These are phyloP conservation scores for Nysson spinosus DNA, from an alignment of 2,888 invertebrate species.

Conservation along the genomic window DNA sequence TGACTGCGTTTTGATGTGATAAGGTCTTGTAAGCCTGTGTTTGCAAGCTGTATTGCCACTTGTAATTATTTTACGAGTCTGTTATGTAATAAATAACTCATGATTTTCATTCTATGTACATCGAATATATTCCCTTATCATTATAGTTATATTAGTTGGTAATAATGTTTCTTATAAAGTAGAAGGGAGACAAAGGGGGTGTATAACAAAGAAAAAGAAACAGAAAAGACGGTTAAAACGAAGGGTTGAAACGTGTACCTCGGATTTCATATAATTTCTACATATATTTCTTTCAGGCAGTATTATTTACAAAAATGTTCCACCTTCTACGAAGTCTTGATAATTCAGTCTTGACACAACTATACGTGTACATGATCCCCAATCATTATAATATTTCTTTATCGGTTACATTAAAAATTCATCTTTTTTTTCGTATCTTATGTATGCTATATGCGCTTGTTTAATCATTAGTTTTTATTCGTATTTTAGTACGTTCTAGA, in stretches of 20 bases:
- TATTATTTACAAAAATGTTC: constrained; percentile 74
- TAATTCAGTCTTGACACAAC: constrained; percentile 74
- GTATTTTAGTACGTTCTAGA: background rate
- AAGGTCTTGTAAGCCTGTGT: constrained; percentile 35
- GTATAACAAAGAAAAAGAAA: no score
- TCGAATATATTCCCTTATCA: background rate
- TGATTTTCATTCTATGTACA: constrained; percentile 23
- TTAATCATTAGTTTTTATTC: background rate
- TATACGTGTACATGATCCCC: constrained; percentile 63
- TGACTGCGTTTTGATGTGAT: constrained; percentile 29
- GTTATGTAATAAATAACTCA: constrained; percentile 46
- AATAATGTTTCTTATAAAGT: background rate
- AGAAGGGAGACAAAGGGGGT: constrained; percentile 17
- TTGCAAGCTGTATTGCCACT: constrained; percentile 10
- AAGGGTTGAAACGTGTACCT: constrained; percentile 15
- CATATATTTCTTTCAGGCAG: constrained; percentile 69
- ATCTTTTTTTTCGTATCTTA: constrained; percentile 12
- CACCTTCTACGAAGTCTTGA: constrained; percentile 71
- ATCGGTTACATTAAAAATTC: constrained; percentile 44
- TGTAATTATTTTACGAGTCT: constrained; percentile 40
- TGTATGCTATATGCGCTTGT: constrained; percentile 16
- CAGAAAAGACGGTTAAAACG: constrained; percentile 24
- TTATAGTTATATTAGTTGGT: constrained; percentile 11
- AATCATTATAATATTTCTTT: constrained; percentile 43
- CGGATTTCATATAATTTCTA: constrained; percentile 65